Base-by-base conservation (phyloP, 2,888 invertebrate genomes). In the Scaptomyza flava region DNA sequence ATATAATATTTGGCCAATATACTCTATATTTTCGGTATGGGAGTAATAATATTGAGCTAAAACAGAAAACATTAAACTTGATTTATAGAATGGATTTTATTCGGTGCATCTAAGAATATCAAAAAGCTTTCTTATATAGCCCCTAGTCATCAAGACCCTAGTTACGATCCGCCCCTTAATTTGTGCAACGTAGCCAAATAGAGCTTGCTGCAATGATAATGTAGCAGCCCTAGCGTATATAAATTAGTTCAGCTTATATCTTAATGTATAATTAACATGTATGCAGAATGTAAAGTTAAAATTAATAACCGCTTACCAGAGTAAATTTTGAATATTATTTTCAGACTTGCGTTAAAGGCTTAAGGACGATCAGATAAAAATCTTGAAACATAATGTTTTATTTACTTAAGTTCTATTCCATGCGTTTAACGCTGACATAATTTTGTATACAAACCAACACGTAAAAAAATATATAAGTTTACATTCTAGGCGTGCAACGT, bases 151-250 rank as follows among this genome's bases (percentile, higher is more conserved):
- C 48, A 54, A 68, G 77, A 77, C 72, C 79, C 79, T 65, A 79
- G 69, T 73, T 85, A 84, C 57, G 73, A 85, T 82, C 85, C 82
- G 82, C 79, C 82, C 80, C 78, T 68, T 33, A 51, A 62, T 12
- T n/a, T 23, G 41, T 42, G 54, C 54, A 57, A 57, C 43, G 36
- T 47, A 67, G 74, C 71, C 64, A 56, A 65, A 41, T 6, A 23
- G 65, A 72, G 72, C 79, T 61, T 69, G 65, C 61, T 52, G 54
- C 68, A 42, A 17, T 5, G 20, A 23, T 50, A 46, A 30, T 36
- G 48, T 54, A 41, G 46, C 20, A 70, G 53, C 34, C 64, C 31
- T 31, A 31, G 9, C 63, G 48, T 36, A 42, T 33, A 33, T 33
- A 33, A 33, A 31, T 47, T 42, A 56, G 58, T 59, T 60, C 65